These are phyloP conservation scores for Catharus bicknelli DNA, from an alignment of 2,113 vertebrate genomes.

Conservation along the genomic window DNA sequence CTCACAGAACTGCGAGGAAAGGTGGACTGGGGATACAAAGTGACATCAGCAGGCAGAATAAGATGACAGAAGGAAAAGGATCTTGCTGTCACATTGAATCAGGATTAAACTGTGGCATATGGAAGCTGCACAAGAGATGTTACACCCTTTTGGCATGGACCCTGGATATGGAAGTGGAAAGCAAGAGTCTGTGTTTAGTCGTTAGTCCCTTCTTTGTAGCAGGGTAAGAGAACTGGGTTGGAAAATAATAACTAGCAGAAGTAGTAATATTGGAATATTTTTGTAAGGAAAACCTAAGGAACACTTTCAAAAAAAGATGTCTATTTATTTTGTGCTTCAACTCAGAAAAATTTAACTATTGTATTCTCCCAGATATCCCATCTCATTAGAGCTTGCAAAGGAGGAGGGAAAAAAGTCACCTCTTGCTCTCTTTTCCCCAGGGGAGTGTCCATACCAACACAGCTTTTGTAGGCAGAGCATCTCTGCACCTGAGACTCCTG, in stretches of 20 bases:
- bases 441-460: neutral
- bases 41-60: neutral
- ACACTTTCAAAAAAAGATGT: rapidly evolving
- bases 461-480: neutral
- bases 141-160: neutral
- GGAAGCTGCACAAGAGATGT: slow-evolving; percentile 2
- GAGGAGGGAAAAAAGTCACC: rapidly evolving
- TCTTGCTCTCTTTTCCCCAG: neutral
- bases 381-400: neutral
- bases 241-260: neutral
- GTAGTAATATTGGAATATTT: neutral
- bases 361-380: neutral
- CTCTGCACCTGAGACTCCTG: neutral
- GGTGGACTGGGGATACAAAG: neutral
- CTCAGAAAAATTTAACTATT: neutral
- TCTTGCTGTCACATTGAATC: slow-evolving; percentile 31
- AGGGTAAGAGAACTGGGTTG: neutral
- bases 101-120: slow-evolving; percentile 3
- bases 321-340: neutral
- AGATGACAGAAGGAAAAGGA: slow-evolving; percentile 21
- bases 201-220: neutral
- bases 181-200: neutral
- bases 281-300: neutral
- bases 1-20: neutral
- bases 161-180: neutral